Evolutionary conservation across 2,113 vertebrate species (phyloP), one percentile per base, ranked within the genome.

Genomic region (Heteronetta atricapilla): DNA sequence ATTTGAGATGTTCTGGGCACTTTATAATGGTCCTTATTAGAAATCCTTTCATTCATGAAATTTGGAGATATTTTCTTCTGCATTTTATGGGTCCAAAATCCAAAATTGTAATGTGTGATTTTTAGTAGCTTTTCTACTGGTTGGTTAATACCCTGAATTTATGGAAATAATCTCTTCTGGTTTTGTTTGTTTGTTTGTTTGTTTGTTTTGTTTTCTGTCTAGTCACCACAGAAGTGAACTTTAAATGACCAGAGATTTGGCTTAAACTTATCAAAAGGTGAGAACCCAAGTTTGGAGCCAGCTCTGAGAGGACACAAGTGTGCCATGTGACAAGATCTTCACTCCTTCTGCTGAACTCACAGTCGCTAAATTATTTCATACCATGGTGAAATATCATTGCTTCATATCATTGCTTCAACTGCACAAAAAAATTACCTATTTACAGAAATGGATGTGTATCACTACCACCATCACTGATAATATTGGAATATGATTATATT

Each of bases 101-200:
- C 3, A 5, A 55, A 79, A 69, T 66, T 76, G 46, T 20, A 33
- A 60, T 8, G 6, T 7, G 5, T 7, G 6, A 38, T 33, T 78
- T 53, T 29, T 15, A 66, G 33, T 4, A 1, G 1, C 0, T 64
- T 42, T 36, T n/a, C 13, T 25, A 33, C 40, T 31, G 11, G 22
- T n/a, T 66, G 36, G 17, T 26, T 7, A 20, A 53, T 13, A 80
- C 62, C 31, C 16, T 53, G 62, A 53, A n/a, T 25, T 53, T 29
- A 34, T 18, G 36, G 38, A 53, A n/a, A 52, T 48, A 36, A 48
- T 20, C 28, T 50, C 9, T 64, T 53, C 20, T 52, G 11, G 15
- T 42, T 50, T 50, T 50, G 40, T 40, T 40, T 40, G 12, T 40
- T 40, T 40, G 40, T 40, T 40, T 40, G 40, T 40, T 40, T 40